Percentiles rank a stretch among this genome's conserved stretches.
These are phyloP conservation scores for Manis pentadactyla DNA, from an alignment of 2,797 vertebrate genomes.

Conservation along the genomic window DNA sequence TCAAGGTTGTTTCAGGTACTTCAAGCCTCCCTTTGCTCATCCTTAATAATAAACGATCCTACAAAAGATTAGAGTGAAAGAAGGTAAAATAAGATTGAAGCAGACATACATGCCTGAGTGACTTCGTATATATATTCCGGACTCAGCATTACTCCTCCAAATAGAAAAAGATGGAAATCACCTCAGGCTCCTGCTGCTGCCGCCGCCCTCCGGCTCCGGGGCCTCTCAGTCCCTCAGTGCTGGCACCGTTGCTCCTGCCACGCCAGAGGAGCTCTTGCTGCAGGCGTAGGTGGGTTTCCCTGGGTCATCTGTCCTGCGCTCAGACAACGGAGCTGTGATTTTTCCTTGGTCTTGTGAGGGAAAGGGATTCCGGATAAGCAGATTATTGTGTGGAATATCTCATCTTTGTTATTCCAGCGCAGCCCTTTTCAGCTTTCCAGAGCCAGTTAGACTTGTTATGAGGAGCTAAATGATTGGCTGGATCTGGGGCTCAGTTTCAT, in stretches of 20 bases:
- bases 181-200: slow-evolving; percentile 57
- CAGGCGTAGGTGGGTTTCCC: neutral
- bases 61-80: neutral
- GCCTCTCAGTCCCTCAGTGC: neutral
- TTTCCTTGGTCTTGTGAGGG: slow-evolving; percentile 48
- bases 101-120: neutral
- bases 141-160: neutral
- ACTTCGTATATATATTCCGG: slow-evolving; percentile 32
- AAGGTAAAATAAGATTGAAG: slow-evolving; percentile 18
- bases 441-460: slow-evolving; percentile 89
- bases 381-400: slow-evolving; percentile 83
- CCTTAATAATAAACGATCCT: neutral
- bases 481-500: slow-evolving; percentile 85
- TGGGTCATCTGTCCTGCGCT: slow-evolving; percentile 60
- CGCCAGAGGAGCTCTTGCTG: neutral
- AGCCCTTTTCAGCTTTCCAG: slow-evolving; percentile 83
- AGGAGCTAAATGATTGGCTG: slow-evolving; percentile 86
- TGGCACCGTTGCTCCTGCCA: neutral
- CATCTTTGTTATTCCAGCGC: slow-evolving; percentile 81
- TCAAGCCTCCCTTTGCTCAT: neutral
- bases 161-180: slow-evolving; percentile 67
- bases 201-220: neutral
- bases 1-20: slow-evolving; percentile 41
- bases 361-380: slow-evolving; percentile 83
- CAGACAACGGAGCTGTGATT: slow-evolving; percentile 50